Evolutionary conservation across 2,888 invertebrate genomes (phyloP).

Genomic region (Tribolium freemani): DNA sequence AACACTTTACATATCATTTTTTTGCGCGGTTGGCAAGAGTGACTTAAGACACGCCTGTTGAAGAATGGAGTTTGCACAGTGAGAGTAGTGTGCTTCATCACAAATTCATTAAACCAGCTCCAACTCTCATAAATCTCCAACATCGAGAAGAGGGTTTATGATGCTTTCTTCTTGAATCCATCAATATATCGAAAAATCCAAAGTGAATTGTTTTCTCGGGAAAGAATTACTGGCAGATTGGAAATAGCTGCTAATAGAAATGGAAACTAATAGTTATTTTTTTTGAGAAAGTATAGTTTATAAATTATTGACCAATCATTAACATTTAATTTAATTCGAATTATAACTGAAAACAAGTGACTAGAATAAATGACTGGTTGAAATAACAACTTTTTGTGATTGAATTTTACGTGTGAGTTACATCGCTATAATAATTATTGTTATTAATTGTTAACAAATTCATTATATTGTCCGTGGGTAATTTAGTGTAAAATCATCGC

Average conservation of each 20-base stretch:
- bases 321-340: too few relatives aligned
- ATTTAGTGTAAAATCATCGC: background rate
- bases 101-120: constrained; percentile 25
- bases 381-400: too few relatives aligned
- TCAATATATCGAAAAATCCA: constrained; percentile 24
- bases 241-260: background rate
- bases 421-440: too few relatives aligned
- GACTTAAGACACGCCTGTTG: constrained; percentile 3
- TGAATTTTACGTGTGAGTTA: too few relatives aligned
- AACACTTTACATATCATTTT: background rate
- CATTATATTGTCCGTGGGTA: too few relatives aligned
- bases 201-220: background rate
- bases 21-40: background rate
- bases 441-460: too few relatives aligned
- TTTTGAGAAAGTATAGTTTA: too few relatives aligned
- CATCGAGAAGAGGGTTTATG: constrained; percentile 22
- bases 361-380: too few relatives aligned
- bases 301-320: too few relatives aligned
- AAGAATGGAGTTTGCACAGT: constrained; percentile 2
- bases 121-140: constrained; percentile 10
- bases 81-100: constrained; percentile 2
- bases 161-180: constrained; percentile 16
- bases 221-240: constrained; percentile 8
- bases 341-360: too few relatives aligned
- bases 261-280: background rate